Percentiles rank a stretch among this genome's conserved stretches.
Conservation (phyloP, 2,797 vertebrate genomes). For the Lepus oiostolus region DNA sequence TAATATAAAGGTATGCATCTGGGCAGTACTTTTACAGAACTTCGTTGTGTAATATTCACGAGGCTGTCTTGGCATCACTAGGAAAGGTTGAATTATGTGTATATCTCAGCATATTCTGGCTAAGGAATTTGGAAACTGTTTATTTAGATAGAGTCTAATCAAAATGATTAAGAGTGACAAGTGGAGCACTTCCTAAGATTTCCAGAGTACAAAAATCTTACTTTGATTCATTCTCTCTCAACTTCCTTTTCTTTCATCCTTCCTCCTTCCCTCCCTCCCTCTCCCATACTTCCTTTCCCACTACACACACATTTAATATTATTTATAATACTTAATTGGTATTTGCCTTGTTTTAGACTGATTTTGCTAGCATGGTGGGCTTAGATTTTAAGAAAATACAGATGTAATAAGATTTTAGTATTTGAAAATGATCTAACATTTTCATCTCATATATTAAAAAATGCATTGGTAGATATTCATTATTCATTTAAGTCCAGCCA, state of each 20-base stretch:
- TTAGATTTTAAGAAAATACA: constrained; percentile 61
- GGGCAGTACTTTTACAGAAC: neutral
- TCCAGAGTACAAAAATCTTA: neutral
- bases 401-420: constrained; percentile 35
- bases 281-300: no score
- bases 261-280: neutral
- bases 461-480: constrained; percentile 36
- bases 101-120: constrained; percentile 28
- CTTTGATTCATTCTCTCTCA: neutral
- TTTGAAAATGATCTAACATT: constrained; percentile 70
- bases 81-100: constrained; percentile 37
- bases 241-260: neutral
- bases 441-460: constrained; percentile 67
- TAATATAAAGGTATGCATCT: neutral
- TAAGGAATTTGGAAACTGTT: constrained; percentile 46
- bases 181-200: constrained; percentile 9
- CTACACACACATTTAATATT: neutral
- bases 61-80: neutral
- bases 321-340: constrained; percentile 27
- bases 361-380: neutral
- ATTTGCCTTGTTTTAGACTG: constrained; percentile 33
- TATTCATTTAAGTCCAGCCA: constrained; percentile 70
- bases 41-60: neutral
- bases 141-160: constrained; percentile 1
- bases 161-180: constrained; percentile 32